These are phyloP conservation scores for Hydrolagus colliei DNA, from an alignment of 2,797 vertebrate genomes.

Conservation along the genomic window DNA sequence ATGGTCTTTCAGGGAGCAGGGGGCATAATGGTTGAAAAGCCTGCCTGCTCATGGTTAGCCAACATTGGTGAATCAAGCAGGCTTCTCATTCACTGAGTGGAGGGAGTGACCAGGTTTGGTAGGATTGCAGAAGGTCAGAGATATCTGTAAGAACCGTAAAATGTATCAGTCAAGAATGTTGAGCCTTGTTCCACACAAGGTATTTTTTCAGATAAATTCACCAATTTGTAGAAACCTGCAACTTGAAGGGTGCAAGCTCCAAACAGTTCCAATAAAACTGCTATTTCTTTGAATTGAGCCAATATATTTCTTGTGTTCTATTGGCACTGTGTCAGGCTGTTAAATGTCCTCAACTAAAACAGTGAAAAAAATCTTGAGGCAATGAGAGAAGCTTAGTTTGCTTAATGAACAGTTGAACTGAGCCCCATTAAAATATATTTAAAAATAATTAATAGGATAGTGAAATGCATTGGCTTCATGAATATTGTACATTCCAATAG, in stretches of 20 bases:
- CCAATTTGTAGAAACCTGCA: neutral
- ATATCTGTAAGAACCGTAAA: neutral
- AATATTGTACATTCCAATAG: neutral
- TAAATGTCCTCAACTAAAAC: neutral
- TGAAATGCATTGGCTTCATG: constrained; percentile 3
- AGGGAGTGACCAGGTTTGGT: no score
- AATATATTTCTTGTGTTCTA: neutral
- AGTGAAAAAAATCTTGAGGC: neutral
- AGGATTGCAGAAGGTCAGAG: no score
- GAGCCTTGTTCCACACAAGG: neutral
- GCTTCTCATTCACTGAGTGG: no score
- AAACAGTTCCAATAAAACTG: neutral
- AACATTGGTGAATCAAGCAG: no score
- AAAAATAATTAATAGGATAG: constrained; percentile 10
- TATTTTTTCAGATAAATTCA: neutral
- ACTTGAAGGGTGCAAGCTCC: neutral
- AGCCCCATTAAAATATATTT: constrained; percentile 24
- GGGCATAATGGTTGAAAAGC: neutral
- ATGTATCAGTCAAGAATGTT: neutral
- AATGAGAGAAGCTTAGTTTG: neutral
- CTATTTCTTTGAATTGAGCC: neutral
- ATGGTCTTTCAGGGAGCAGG: neutral
- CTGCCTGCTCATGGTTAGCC: no score
- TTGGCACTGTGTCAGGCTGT: neutral
- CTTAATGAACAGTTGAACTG: constrained; percentile 19